Conservation (phyloP, 2,797 vertebrate genomes). For the Oophaga sylvatica region DNA sequence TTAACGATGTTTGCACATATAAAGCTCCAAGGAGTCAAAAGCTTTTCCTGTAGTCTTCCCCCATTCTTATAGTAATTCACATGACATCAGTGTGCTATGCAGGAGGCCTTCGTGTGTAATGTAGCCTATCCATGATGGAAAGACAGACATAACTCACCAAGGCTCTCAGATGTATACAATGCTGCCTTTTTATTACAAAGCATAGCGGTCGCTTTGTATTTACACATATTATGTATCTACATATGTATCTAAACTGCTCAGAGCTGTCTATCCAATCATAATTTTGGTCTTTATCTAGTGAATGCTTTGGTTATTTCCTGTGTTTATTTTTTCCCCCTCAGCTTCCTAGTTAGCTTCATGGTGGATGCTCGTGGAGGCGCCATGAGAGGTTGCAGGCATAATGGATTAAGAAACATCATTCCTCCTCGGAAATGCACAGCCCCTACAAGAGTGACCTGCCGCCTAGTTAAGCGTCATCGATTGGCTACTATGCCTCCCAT, state of each 20-base stretch:
- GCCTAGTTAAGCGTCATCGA: conserved; percentile 93
- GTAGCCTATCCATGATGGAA: neutral
- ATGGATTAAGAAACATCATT: conserved; percentile 93
- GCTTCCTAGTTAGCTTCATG: conserved; percentile 99
- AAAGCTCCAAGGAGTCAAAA: neutral
- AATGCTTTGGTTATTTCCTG: neutral
- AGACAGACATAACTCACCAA: neutral
- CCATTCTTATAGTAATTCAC: neutral
- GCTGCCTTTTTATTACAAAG: neutral
- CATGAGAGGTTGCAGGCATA: conserved; percentile 95
- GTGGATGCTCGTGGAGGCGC: conserved; percentile 96
- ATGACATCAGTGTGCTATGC: neutral
- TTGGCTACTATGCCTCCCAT: conserved; percentile 96
- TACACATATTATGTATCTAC: neutral
- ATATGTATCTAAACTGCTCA: neutral
- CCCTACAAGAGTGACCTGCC: conserved; percentile 93
- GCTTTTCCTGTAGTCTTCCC: neutral
- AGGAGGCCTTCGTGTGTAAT: neutral
- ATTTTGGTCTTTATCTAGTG: neutral
- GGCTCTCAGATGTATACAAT: neutral
- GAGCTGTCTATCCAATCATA: neutral
- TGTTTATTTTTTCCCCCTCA: conserved; percentile 64
- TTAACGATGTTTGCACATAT: neutral
- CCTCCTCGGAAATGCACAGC: conserved; percentile 94
- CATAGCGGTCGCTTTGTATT: neutral